Conservation (phyloP, 2,113 vertebrate genomes). For the Phrynocephalus versicolor region DNA sequence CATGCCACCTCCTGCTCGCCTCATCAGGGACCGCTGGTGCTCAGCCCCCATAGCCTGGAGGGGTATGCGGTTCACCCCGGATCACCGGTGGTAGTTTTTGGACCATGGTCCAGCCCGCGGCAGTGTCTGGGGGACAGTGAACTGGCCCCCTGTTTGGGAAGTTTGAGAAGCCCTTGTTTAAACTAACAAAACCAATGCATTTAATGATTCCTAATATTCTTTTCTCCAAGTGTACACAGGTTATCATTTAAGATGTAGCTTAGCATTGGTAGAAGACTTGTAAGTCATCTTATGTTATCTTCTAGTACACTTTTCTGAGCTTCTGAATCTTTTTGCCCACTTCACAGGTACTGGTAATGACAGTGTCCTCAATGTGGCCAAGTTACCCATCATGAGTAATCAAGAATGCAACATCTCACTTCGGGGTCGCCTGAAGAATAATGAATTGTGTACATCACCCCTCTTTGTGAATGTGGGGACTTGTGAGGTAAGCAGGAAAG, state of each 20-base stretch:
- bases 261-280: no score
- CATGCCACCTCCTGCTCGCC: no score
- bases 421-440: conserved; percentile 84
- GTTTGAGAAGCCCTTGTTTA: no score
- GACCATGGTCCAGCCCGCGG: neutral
- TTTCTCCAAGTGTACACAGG: no score
- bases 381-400: conserved; percentile 83
- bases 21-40: no score
- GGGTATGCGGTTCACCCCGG: no score
- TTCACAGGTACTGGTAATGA: conserved; percentile 78
- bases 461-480: conserved; percentile 82
- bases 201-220: no score
- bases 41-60: no score
- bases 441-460: conserved; percentile 88
- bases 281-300: rapidly evolving
- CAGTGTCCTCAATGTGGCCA: conserved; percentile 84
- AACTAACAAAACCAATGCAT: no score
- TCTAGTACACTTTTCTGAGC: rapidly evolving
- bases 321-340: neutral
- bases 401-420: conserved; percentile 82
- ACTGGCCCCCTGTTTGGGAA: no score
- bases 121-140: no score
- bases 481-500: conserved; percentile 83
- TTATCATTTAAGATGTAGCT: neutral
- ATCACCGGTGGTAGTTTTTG: no score